A percentile compares a stretch with the other conserved stretches of the same genome.
phyloP scores from a whole-genome alignment of 2,888 invertebrate species.

The Drosophila austrosaltans region DNA sequence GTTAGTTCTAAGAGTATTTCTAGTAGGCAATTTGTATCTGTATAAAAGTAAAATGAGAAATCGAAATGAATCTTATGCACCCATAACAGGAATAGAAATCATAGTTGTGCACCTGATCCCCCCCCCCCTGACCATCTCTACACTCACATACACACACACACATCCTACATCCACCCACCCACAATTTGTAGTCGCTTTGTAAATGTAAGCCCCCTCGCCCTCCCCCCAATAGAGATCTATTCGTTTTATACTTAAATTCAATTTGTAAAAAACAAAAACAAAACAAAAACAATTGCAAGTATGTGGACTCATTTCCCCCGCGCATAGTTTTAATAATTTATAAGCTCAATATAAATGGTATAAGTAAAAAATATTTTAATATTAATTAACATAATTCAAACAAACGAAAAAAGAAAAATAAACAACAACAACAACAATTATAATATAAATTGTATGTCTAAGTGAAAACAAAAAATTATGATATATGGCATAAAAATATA shows the following conservation, averaged over 20 bases:
- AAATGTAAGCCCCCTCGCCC: conserved; percentile 45
- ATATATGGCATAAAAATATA: conserved; percentile 60
- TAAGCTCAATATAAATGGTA: conserved; percentile 62
- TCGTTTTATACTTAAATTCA: conserved; percentile 55
- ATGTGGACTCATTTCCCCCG: conserved; percentile 59
- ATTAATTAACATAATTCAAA: conserved; percentile 51
- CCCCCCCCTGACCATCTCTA: too few relatives aligned
- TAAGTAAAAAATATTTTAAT: conserved; percentile 58
- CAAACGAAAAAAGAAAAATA: conserved; percentile 40
- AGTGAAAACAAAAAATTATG: conserved; percentile 41
- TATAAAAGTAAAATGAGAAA: conserved; percentile 45
- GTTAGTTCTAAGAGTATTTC: conserved; percentile 66
- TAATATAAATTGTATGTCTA: conserved; percentile 29
- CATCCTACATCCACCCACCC: background rate
- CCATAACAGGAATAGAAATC: conserved; percentile 19
- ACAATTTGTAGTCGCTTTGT: conserved; percentile 41
- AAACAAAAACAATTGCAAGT: conserved; percentile 30
- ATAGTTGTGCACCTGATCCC: conserved; percentile 28
- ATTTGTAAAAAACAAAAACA: conserved; percentile 57
- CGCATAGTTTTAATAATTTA: conserved; percentile 76
- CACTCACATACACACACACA: background rate
- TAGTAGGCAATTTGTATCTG: conserved; percentile 67
- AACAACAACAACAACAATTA: background rate
- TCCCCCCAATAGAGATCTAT: conserved; percentile 14
- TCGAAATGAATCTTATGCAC: conserved; percentile 20